These are phyloP conservation scores for Pitta sordida DNA, from an alignment of 2,113 vertebrate species.

Conservation along the genomic window DNA sequence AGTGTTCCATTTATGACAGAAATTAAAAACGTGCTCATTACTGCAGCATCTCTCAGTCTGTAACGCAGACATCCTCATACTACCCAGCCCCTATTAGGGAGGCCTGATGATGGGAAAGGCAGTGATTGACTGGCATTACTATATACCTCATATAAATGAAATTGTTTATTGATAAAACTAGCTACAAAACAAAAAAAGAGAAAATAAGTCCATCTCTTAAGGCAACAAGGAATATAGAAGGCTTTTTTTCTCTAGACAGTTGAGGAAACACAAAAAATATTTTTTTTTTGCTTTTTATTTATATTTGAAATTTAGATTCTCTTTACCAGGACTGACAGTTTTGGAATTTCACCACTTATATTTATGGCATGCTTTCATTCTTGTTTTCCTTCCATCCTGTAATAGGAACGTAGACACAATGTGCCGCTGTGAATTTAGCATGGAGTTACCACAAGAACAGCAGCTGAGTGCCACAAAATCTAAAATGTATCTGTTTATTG, in stretches of 20 bases:
- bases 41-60: not conserved
- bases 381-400: not conserved
- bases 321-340: not conserved
- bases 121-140: not conserved
- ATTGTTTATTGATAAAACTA: not conserved
- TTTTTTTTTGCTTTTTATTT: not conserved
- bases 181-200: not conserved
- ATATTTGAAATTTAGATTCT: not conserved
- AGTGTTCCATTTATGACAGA: not conserved
- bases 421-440: not conserved
- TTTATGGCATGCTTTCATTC: not conserved
- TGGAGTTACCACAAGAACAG: not conserved
- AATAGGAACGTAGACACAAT: not conserved
- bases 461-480: not conserved
- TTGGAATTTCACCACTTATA: not conserved
- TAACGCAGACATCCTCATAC: not conserved
- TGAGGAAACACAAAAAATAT: not conserved
- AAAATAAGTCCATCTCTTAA: not conserved
- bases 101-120: not conserved
- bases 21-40: not conserved
- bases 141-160: not conserved
- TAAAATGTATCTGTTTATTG: not conserved
- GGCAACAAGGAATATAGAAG: not conserved
- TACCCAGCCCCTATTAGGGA: not conserved
- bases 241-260: accelerated